phyloP scores from a whole-genome alignment of 2,888 invertebrate species.

The Keiferia lycopersicella region DNA sequence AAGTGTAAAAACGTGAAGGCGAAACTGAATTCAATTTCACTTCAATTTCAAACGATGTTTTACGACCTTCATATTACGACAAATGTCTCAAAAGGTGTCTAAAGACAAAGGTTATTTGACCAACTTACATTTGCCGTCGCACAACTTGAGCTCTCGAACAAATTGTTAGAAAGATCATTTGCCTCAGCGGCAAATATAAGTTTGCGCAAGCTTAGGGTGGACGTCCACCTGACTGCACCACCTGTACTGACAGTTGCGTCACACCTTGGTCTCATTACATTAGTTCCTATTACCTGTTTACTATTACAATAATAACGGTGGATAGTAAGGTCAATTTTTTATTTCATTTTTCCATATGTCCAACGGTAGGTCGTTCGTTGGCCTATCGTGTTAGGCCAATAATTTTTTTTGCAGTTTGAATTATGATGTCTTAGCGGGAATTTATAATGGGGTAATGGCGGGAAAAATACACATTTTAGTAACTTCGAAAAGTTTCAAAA shows the following conservation, averaged over 20 bases:
- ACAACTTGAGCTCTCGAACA: not conserved
- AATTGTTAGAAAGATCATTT: not conserved
- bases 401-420: not conserved
- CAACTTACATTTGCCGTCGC: constrained; percentile 33
- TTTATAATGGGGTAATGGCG: not conserved
- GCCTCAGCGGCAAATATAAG: not conserved
- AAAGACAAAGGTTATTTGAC: constrained; percentile 46
- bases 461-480: not conserved
- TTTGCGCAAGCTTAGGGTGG: constrained; percentile 5
- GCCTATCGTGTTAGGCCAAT: constrained; percentile 7
- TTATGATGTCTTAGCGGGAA: not conserved
- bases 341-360: constrained; percentile 10
- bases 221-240: constrained; percentile 61
- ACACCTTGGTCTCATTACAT: constrained; percentile 60
- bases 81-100: constrained; percentile 56
- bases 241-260: constrained; percentile 70
- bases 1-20: not conserved
- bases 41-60: constrained; percentile 32
- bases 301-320: constrained; percentile 55
- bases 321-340: constrained; percentile 41
- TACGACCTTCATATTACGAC: constrained; percentile 50
- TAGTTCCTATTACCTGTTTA: constrained; percentile 40
- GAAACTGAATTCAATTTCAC: not conserved
- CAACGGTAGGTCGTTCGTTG: constrained; percentile 24
- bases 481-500: not conserved